Evolutionary conservation across 2,797 vertebrate genomes (phyloP).

Genomic region (Tragelaphus oryx): DNA sequence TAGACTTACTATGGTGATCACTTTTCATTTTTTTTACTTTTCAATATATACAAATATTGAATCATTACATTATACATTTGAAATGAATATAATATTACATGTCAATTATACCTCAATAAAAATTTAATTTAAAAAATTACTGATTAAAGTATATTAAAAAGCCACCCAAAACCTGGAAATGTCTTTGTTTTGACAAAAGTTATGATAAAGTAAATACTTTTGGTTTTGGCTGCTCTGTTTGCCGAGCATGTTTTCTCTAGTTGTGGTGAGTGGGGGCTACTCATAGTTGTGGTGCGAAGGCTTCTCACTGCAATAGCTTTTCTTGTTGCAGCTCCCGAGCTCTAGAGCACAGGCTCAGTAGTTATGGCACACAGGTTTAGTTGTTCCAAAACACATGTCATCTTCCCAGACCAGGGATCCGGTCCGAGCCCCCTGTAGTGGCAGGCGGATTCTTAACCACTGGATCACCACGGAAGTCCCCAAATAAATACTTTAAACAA

Average conservation of each 20-base stretch:
- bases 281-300: neutral
- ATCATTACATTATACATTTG: neutral
- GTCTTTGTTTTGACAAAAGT: neutral
- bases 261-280: neutral
- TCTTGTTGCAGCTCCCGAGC: neutral
- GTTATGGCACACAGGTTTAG: neutral
- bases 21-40: neutral
- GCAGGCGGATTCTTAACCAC: neutral
- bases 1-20: neutral
- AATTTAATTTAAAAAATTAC: neutral
- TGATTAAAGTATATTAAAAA: neutral
- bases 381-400: neutral
- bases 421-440: neutral
- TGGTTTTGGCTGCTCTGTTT: neutral
- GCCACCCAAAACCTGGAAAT: neutral
- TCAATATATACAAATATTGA: neutral
- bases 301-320: neutral
- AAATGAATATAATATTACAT: neutral
- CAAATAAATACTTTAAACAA: neutral
- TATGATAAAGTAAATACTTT: neutral
- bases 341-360: neutral
- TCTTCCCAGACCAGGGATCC: neutral
- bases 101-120: neutral
- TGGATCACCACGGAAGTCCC: neutral
- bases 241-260: neutral